These are phyloP conservation scores for Oriolus oriolus DNA, from an alignment of 2,113 vertebrate genomes.

Conservation along the genomic window DNA sequence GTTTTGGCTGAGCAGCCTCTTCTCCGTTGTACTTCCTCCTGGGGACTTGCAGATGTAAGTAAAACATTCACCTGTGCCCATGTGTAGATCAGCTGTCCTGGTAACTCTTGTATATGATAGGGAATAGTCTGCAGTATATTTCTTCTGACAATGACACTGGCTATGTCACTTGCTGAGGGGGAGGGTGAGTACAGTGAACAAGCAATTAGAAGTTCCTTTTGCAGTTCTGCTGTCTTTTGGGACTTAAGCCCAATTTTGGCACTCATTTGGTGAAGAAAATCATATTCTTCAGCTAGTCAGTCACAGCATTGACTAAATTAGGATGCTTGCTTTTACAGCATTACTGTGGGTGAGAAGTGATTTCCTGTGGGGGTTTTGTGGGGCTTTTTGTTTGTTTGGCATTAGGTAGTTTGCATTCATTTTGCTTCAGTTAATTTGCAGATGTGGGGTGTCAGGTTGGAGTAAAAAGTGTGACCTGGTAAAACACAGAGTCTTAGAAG, in stretches of 20 bases:
- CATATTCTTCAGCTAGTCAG: background rate
- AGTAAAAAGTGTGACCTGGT: background rate
- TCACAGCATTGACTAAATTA: background rate
- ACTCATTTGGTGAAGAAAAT: background rate
- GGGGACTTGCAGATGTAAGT: background rate
- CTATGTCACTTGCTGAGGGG: background rate
- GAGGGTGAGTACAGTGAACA: background rate
- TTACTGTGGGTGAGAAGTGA: background rate
- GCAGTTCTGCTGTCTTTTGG: background rate
- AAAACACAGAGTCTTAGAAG: background rate
- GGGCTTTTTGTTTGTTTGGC: background rate
- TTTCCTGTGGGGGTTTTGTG: background rate
- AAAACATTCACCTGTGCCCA: accelerated
- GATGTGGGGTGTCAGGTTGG: background rate
- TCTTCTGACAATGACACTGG: accelerated
- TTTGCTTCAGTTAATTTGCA: background rate
- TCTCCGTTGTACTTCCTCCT: background rate
- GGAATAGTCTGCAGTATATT: background rate
- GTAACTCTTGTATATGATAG: background rate
- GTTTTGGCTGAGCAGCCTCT: background rate
- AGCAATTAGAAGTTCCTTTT: background rate
- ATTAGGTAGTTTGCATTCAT: background rate
- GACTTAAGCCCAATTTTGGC: background rate
- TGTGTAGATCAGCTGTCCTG: background rate
- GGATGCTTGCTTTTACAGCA: background rate